Evolutionary conservation across 2,797 vertebrate genomes (phyloP), one percentile per base, ranked within the genome.

Genomic region (Moxostoma hubbsi): DNA sequence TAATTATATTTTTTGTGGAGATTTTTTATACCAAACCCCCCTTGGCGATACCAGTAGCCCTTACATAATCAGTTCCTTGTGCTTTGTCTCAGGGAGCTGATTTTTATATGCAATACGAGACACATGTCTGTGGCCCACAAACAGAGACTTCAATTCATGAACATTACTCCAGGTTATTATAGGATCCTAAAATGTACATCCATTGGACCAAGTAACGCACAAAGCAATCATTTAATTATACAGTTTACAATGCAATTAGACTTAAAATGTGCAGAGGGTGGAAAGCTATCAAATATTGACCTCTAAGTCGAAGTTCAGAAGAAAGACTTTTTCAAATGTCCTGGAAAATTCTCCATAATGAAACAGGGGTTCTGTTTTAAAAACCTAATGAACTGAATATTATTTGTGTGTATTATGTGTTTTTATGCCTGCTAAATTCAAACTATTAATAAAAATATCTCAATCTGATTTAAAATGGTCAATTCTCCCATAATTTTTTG

Each of bases 81-180:
- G 43, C 15, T 68, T 7, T 13, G 11, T 67, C 11, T 54, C 9
- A 69, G 50, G 4, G 45, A 10, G 15, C 47, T 18, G 46, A 7
- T 54, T 10, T 72, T 61, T 49, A 24, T 59, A 12, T 58, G 70
- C 45, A 50, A 18, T 50, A 50, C 46, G 13, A 36, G 46, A 49
- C 70, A 49, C 46, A 71, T 71, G 45, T 55, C 45, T 57, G 36
- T 59, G 7, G 67, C 64, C 7, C 24, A 12, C 9, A 50, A 67
- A 66, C 74, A 67, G 53, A 58, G 62, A 63, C 50, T 18, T 49
- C 45, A n/a, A 36, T 76, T 76, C 63, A 66, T 58, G 45, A 66
- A 59, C 45, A 36, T 49, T 66, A 50, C 4, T 47, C 6, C 7
- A 5, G 45, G 36, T 58, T 76, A 67, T 76, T 67, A 49, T 66